Conservation (phyloP, 1,140 invertebrate genomes). For the Brachionus sp. region DNA sequence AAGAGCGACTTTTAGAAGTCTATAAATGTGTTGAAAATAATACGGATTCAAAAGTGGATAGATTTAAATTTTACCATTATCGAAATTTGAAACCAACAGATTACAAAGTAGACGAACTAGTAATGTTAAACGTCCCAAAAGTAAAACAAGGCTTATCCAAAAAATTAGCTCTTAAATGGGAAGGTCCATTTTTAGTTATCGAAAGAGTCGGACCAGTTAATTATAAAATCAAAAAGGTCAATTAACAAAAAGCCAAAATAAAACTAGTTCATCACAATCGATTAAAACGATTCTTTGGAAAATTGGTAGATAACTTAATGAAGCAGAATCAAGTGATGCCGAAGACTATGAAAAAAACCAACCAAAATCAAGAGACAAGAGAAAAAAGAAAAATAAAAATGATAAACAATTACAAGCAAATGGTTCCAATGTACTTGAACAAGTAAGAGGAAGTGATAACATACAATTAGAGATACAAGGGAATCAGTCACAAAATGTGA, state of each 20-base stretch:
- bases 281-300: background rate
- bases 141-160: too few relatives aligned
- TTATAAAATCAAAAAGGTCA: background rate
- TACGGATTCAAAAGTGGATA: too few relatives aligned
- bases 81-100: too few relatives aligned
- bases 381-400: background rate
- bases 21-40: too few relatives aligned
- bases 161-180: too few relatives aligned
- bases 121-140: too few relatives aligned
- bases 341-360: background rate
- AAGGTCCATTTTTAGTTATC: too few relatives aligned
- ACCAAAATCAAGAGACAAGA: background rate
- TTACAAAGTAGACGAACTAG: too few relatives aligned
- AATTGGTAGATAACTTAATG: background rate
- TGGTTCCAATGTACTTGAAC: background rate
- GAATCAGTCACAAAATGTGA: background rate
- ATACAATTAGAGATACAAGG: background rate
- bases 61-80: too few relatives aligned
- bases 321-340: background rate
- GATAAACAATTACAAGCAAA: background rate
- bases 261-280: background rate
- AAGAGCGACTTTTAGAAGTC: too few relatives aligned
- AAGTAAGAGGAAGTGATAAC: background rate
- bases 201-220: too few relatives aligned
- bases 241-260: background rate